Evolutionary conservation across 2,113 vertebrate species (phyloP), one percentile per base, ranked within the genome.

Genomic region (Phalacrocorax brasilianus): DNA sequence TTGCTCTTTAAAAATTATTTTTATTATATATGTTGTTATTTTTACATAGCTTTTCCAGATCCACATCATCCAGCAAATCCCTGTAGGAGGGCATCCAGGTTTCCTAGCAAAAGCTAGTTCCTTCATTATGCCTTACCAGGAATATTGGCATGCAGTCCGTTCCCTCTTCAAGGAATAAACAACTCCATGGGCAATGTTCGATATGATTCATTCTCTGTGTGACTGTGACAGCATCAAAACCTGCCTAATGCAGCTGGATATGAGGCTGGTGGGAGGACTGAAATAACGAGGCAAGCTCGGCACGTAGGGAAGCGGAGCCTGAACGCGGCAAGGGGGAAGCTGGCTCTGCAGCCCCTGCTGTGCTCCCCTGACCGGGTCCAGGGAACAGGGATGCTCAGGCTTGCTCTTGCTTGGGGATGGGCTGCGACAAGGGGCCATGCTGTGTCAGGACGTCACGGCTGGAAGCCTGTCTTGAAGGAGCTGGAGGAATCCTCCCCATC

Each of bases 201-300:
- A 78, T 92, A 21, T 71, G 83, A 95, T 92, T 97, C 93, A 74
- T 71, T 81, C 94, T 77, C 68, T 70, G 44, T 85, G 85, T 85
- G 90, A 70, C 91, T 77, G 73, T 73, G 86, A 30, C 89, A 87
- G 86, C 93, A 45, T 21, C 89, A 74, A 78, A 81, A 86, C 59
- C 79, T 81, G 93, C 83, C 77, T 62, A 18, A 59, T 47, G 82
- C 92, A 85, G 81, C 90, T 89, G 81, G 56, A 20, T 27, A 61
- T 5, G n/a, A 61, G 86, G 79, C 66, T 44, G 28, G 73, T 38
- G 88, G 91, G 90, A 91, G 81, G 65, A n/a, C 73, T 32, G 65
- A 11, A 78, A 28, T 35, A 35, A 47, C 1, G 10, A 72, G 68
- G 87, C 33, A 50, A 47, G 62, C 75, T 47, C 2, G 2, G 63